Evolutionary conservation across 1,140 invertebrate species (phyloP).

Genomic region (Drosophila parabipectinata): DNA sequence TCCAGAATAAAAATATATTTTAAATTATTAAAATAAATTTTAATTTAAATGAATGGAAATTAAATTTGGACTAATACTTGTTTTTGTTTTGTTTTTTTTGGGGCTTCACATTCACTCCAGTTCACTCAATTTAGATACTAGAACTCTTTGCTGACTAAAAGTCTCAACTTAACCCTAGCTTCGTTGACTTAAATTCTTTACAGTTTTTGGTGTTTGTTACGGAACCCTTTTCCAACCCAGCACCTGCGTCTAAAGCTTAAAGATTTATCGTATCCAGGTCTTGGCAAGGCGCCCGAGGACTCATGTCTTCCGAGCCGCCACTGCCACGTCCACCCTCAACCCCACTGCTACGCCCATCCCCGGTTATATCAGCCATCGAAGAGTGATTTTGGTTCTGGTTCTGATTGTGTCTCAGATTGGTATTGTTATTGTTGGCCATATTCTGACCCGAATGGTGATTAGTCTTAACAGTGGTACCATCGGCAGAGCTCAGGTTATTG

Average conservation of each 20-base stretch:
- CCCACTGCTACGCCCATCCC: slow-evolving; percentile 37
- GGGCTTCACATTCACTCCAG: slow-evolving; percentile 16
- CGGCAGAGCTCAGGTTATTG: slow-evolving; percentile 48
- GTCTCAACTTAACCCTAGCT: slow-evolving; percentile 1
- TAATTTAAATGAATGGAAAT: background rate
- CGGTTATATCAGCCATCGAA: slow-evolving; percentile 68
- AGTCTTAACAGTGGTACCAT: slow-evolving; percentile 24
- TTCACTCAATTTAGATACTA: background rate
- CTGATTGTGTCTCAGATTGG: slow-evolving; percentile 61
- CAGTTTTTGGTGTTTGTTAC: slow-evolving; percentile 60
- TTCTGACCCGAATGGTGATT: slow-evolving; percentile 84
- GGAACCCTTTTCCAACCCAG: slow-evolving; percentile 11
- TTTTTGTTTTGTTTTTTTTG: background rate
- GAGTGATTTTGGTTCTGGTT: slow-evolving; percentile 74
- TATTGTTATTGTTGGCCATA: slow-evolving; percentile 74
- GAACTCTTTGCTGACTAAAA: slow-evolving; percentile 6
- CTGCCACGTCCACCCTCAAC: slow-evolving; percentile 30
- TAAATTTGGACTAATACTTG: slow-evolving; percentile 27
- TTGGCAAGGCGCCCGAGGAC: slow-evolving; percentile 86
- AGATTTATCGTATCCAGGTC: slow-evolving; percentile 88
- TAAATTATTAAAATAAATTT: too few species aligned
- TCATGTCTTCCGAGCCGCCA: slow-evolving; percentile 63
- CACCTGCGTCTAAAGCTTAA: slow-evolving; percentile 55
- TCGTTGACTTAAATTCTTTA: slow-evolving; percentile 46
- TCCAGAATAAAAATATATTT: too few species aligned